Evolutionary conservation across 2,888 invertebrate genomes (phyloP).

Genomic region (Phyto melanocephala): DNA sequence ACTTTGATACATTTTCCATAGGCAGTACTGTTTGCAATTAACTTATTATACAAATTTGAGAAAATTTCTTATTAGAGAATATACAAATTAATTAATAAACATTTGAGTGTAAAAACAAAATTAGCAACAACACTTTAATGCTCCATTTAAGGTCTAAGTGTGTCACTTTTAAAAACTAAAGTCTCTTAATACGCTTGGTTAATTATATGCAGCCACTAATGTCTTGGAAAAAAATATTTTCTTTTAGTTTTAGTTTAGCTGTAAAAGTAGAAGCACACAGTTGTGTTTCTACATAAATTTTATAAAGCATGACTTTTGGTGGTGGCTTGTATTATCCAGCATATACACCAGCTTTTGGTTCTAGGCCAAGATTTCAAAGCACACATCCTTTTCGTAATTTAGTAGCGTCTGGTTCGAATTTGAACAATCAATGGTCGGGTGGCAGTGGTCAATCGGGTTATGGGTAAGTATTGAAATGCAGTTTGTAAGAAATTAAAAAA

Average conservation of each 20-base stretch:
- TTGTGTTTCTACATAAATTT: background rate
- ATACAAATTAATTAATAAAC: background rate
- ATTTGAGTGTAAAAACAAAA: background rate
- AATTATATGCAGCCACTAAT: background rate
- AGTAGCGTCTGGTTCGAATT: constrained; percentile 67
- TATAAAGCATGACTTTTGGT: constrained; percentile 28
- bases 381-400: constrained; percentile 65
- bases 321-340: constrained; percentile 34
- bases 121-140: constrained; percentile 8
- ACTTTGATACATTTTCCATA: no score
- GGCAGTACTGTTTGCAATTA: no score
- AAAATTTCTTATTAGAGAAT: background rate
- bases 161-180: constrained; percentile 32
- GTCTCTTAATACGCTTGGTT: constrained; percentile 32
- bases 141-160: constrained; percentile 41
- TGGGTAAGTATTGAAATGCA: constrained; percentile 68
- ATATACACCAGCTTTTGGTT: constrained; percentile 45
- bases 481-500: no score
- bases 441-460: constrained; percentile 70
- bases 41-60: no score
- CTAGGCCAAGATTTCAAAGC: constrained; percentile 47
- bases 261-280: constrained; percentile 7
- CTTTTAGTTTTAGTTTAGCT: background rate
- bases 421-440: constrained; percentile 68
- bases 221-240: background rate